A percentile compares a stretch with the other conserved stretches of the same genome.
phyloP scores from a whole-genome alignment of 2,113 vertebrate genomes.

The Rhinogobius similis region DNA sequence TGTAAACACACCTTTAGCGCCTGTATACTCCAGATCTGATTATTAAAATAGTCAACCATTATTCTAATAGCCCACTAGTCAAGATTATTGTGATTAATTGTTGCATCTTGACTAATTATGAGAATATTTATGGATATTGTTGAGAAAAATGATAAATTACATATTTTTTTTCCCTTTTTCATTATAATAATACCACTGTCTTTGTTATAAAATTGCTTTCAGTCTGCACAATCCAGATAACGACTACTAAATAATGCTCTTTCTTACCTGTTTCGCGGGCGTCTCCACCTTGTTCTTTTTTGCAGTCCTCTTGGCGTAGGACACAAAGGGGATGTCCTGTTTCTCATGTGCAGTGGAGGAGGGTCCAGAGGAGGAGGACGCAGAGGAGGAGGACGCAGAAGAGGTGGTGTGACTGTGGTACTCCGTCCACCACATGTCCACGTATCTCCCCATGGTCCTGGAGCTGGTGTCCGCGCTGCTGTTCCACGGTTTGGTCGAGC shows the following conservation, averaged over 20 bases:
- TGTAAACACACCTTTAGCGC: too few species aligned
- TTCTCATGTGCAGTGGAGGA: not conserved
- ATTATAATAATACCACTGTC: too few species aligned
- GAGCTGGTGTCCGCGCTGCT: slow-evolving; percentile 46
- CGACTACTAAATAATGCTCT: not conserved
- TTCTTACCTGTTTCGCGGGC: not conserved
- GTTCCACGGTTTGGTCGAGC: slow-evolving; percentile 84
- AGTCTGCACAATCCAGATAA: too few species aligned
- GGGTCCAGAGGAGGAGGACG: not conserved
- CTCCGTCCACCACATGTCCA: slow-evolving; percentile 83
- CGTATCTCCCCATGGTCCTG: slow-evolving; percentile 57
- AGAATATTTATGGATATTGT: too few species aligned
- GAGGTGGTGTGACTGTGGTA: slow-evolving; percentile 55
- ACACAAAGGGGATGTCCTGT: not conserved
- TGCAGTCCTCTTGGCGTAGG: not conserved
- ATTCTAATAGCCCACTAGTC: too few species aligned
- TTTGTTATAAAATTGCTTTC: too few species aligned
- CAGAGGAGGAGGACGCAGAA: not conserved
- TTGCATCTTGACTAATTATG: too few species aligned
- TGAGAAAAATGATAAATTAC: too few species aligned
- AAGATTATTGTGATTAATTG: too few species aligned
- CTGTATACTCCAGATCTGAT: too few species aligned
- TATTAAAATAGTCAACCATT: too few species aligned
- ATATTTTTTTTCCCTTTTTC: too few species aligned
- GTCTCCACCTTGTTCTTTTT: not conserved